Base-by-base conservation (phyloP, 2,113 vertebrate genomes). In the Rana temporaria region DNA sequence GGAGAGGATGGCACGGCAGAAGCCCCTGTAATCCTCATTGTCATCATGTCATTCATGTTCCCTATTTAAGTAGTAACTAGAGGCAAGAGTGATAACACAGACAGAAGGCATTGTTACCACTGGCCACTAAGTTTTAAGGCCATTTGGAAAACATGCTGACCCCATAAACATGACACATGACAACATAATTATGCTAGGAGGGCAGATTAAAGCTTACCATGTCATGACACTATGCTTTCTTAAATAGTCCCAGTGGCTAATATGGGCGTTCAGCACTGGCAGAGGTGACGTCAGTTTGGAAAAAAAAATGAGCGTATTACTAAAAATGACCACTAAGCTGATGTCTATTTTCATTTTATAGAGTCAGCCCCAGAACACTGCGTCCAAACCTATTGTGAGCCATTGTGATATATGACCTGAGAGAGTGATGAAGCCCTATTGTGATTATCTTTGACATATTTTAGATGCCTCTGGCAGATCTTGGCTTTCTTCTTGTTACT, bases 41-140 rank as follows among this genome's bases (percentile, higher is more conserved):
- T 83, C 81, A 83, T 83, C 81, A 83, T 76, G 81, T 83, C 81
- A 83, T 83, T 83, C 72, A 74, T 83, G 81, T 83, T 76, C 53
- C 81, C 71, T 83, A 83, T 83, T 83, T 76, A 83, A 83, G 81
- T 76, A 83, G 62, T 83, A 75, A 83, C 72, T 76, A 83, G 81
- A 68, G 73, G 81, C 81, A 59, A 75, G 64, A 76, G 63, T 48
- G 70, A 83, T 75, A 59, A 83, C 72, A 83, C 34, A 74, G 70
- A 80, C 78, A 76, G 52, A 76, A 55, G n/a, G 71, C 60, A 57
- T 65, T 75, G 75, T 83, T 76, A 68, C 72, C 71, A 68, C 53
- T 76, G 62, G 26, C 81, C 55, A 18, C 71, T 68, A 76, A 68
- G 8, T 67, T 75, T 53, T 68, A n/a, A 82, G 60, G 81, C 22